Evolutionary conservation across 2,113 vertebrate species (phyloP).

Genomic region (Nibea albiflora): DNA sequence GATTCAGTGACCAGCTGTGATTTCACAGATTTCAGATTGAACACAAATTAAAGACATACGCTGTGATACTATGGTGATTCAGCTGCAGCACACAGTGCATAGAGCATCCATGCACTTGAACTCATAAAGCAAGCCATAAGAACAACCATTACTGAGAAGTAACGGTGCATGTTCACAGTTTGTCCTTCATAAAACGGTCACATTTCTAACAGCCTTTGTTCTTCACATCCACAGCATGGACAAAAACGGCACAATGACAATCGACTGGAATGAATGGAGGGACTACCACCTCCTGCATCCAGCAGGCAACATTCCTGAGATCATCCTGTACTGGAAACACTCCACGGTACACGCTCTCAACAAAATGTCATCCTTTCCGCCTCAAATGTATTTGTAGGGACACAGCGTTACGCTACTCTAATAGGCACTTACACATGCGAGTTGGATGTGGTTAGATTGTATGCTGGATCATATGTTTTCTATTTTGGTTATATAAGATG

Average conservation of each 20-base stretch:
- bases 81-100: neutral
- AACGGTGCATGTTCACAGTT: slow-evolving; percentile 32
- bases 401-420: too few species aligned
- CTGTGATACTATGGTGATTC: neutral
- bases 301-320: slow-evolving; percentile 95
- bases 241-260: slow-evolving; percentile 96
- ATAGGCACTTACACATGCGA: neutral
- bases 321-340: slow-evolving; percentile 98
- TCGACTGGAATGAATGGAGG: slow-evolving; percentile 97
- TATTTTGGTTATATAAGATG: neutral
- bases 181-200: neutral
- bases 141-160: neutral
- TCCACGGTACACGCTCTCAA: slow-evolving; percentile 87
- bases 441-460: neutral
- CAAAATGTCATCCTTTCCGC: neutral
- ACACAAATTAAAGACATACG: neutral
- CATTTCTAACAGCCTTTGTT: neutral
- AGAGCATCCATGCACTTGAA: slow-evolving; percentile 1
- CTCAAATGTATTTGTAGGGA: neutral
- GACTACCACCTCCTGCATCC: slow-evolving; percentile 95
- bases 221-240: slow-evolving; percentile 89
- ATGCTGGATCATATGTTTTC: neutral
- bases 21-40: neutral
- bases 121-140: neutral
- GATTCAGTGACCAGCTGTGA: neutral